Base-by-base conservation (phyloP, 1,140 invertebrate species). In the Neelides sp. region DNA sequence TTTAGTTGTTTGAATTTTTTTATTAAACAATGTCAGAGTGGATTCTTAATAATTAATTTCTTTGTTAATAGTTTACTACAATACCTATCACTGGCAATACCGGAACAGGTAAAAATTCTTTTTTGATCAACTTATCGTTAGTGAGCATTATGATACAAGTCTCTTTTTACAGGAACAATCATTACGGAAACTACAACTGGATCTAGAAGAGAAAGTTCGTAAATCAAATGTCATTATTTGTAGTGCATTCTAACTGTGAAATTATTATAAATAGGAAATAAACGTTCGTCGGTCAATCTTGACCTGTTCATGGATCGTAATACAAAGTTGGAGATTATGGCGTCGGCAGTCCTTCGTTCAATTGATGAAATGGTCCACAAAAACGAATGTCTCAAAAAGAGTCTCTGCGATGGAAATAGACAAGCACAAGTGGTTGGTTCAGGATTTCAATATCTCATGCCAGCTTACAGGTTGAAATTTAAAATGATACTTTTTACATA, bases 361-460 rank as follows among this genome's bases (percentile, higher is more conserved):
- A 54, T 60, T 35, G 58, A 60, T 20, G 48, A 48, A 22, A 57
- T 61, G 52, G 34, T 50, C 8, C 8, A 54, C 2, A 39, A 61
- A 28, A 40, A 61, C 28, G 58, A 61, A 48, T 61, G 58, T 30
- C 3, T 57, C 4, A 23, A 48, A 22, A 52, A 52, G 36, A 24
- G 50, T 2, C 50, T 61, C 19, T 61, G 58, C 44, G 54, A 61
- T 15, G 55, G 54, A 30, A 61, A 57, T 50, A 41, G 45, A 2
- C 52, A 61, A 41, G 51, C 54, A 0, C 48, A 34, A 45, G 20
- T 57, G 19, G 46, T 55, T 19, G 44, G 49, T 5, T 34, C 19
- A n/a, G 49, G 54, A 32, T 61, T 57, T 34, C 32, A 61, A 24
- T 53, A 47, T 20, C 13, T 57, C 7, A 52, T 57, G 40, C 58